Conservation (phyloP, 2,797 vertebrate genomes). For the Pristis pectinata region DNA sequence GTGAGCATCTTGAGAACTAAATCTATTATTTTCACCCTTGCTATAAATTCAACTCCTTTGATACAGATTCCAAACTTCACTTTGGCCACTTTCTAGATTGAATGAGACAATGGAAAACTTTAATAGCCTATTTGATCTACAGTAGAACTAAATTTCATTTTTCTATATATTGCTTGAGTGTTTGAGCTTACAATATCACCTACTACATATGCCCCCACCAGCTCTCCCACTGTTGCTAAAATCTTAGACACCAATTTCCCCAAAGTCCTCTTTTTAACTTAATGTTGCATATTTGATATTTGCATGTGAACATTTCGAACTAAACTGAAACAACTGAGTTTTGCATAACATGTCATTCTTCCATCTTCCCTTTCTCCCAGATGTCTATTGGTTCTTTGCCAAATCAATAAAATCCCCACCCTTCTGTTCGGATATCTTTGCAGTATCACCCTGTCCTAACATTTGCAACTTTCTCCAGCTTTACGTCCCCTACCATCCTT, state of each 20-base stretch:
- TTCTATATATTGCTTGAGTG: not conserved
- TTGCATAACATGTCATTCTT: not conserved
- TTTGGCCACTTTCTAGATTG: not conserved
- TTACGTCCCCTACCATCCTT: not conserved
- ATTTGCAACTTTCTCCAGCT: not conserved
- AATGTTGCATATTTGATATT: too few species aligned
- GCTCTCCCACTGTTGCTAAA: not conserved
- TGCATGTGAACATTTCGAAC: not conserved
- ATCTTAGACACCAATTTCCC: not conserved
- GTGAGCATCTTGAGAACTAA: not conserved
- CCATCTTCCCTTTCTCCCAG: not conserved
- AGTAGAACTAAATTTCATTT: not conserved
- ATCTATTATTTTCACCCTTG: not conserved
- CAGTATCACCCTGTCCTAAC: not conserved
- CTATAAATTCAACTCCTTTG: not conserved
- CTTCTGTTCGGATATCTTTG: not conserved
- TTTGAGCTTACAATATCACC: not conserved
- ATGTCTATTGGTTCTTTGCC: not conserved
- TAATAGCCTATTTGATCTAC: not conserved
- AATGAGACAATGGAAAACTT: not conserved
- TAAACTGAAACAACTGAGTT: not conserved
- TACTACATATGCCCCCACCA: not conserved
- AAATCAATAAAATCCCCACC: not conserved
- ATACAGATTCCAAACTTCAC: not conserved
- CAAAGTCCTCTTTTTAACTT: not conserved